Evolutionary conservation across 2,888 invertebrate species (phyloP).

Genomic region (Nomada ferruginata): DNA sequence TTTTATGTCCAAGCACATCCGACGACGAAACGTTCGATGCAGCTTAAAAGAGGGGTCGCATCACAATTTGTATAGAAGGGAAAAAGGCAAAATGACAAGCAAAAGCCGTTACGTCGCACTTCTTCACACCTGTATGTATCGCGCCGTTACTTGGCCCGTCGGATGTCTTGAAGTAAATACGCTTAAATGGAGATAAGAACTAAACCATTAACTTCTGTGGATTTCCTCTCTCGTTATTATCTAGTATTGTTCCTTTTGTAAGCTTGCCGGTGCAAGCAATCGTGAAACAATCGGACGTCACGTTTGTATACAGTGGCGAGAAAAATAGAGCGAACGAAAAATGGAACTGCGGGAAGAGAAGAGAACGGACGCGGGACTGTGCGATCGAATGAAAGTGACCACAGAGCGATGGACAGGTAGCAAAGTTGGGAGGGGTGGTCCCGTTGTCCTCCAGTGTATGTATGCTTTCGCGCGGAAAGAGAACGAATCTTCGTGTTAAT

Average conservation of each 20-base stretch:
- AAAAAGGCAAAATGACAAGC: background rate
- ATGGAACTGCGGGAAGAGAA: background rate
- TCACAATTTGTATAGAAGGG: slow-evolving; percentile 12
- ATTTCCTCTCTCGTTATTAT: slow-evolving; percentile 53
- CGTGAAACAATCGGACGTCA: slow-evolving; percentile 47
- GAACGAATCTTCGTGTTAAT: slow-evolving; percentile 48
- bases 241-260: slow-evolving; percentile 67
- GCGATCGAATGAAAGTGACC: background rate
- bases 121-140: slow-evolving; percentile 28
- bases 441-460: slow-evolving; percentile 28
- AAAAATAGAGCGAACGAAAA: background rate
- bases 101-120: slow-evolving; percentile 17
- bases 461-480: slow-evolving; percentile 35
- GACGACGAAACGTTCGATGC: slow-evolving; percentile 61
- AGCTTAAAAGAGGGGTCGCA: slow-evolving; percentile 51
- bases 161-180: slow-evolving; percentile 63
- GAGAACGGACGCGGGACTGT: slow-evolving; percentile 24
- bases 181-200: slow-evolving; percentile 62
- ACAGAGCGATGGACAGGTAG: background rate
- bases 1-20: slow-evolving; percentile 53
- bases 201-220: slow-evolving; percentile 46
- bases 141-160: slow-evolving; percentile 39
- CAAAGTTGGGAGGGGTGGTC: slow-evolving; percentile 10
- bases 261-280: slow-evolving; percentile 45
- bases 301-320: slow-evolving; percentile 27